Percentiles rank a stretch among this genome's conserved stretches.
These are phyloP conservation scores for Nemotelus nigrinus DNA, from an alignment of 2,888 invertebrate species.

Conservation along the genomic window DNA sequence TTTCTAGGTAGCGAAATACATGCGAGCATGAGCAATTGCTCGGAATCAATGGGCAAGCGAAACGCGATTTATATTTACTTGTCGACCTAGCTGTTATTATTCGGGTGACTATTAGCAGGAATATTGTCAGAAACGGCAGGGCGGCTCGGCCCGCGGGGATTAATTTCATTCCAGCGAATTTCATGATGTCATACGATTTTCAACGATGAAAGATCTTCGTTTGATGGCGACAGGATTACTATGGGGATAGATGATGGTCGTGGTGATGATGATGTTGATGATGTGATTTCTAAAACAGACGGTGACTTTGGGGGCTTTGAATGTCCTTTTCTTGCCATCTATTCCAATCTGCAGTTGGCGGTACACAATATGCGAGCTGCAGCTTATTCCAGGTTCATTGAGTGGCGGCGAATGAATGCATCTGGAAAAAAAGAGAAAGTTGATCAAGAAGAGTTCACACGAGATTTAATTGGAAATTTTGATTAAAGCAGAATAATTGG, in stretches of 20 bases:
- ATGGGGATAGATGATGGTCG: neutral
- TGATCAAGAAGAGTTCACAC: too few species aligned
- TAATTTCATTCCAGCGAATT: constrained; percentile 5
- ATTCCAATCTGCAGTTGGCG: neutral
- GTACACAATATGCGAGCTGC: too few species aligned
- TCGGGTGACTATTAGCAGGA: neutral
- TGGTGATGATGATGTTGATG: neutral
- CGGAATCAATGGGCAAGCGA: constrained; percentile 33
- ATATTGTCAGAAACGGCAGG: neutral
- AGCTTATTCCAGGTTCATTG: too few species aligned
- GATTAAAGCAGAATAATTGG: too few species aligned
- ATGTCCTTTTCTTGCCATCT: neutral
- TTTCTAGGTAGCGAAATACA: constrained; percentile 59
- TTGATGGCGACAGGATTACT: neutral
- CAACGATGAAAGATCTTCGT: constrained; percentile 4
- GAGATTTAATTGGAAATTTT: too few species aligned
- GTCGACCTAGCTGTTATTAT: neutral
- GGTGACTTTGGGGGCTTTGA: neutral
- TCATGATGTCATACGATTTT: constrained; percentile 25
- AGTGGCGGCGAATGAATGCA: too few species aligned
- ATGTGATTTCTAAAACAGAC: neutral
- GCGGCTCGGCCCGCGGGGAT: neutral
- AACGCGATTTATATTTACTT: neutral
- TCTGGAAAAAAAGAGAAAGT: too few species aligned
- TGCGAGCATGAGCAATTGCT: constrained; percentile 60